Conservation (phyloP, 2,888 invertebrate genomes). For the Thyatira batis region DNA sequence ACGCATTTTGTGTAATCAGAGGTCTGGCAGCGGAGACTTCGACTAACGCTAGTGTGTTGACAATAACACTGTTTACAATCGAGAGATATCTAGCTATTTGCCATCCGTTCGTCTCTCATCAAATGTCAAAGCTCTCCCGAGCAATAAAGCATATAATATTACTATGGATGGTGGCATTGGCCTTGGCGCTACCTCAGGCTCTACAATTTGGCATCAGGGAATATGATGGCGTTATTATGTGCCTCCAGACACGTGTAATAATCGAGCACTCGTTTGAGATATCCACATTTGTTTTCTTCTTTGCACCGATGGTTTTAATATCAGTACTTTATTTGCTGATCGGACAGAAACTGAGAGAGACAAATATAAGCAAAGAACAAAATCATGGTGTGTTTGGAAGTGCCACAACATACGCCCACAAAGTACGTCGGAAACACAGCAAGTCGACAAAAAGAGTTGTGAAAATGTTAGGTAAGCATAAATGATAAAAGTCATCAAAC, state of each 20-base stretch:
- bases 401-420: slow-evolving; percentile 43
- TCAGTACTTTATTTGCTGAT: slow-evolving; percentile 87
- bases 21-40: slow-evolving; percentile 91
- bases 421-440: slow-evolving; percentile 64
- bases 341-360: slow-evolving; percentile 82
- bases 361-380: slow-evolving; percentile 56
- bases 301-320: slow-evolving; percentile 89
- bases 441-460: slow-evolving; percentile 86
- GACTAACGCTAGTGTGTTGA: slow-evolving; percentile 89
- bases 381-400: slow-evolving; percentile 44
- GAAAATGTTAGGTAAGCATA: slow-evolving; percentile 88
- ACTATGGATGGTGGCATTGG: slow-evolving; percentile 90
- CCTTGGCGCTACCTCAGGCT: slow-evolving; percentile 88
- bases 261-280: slow-evolving; percentile 86
- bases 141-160: slow-evolving; percentile 90
- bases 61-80: slow-evolving; percentile 92
- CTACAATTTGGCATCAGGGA: slow-evolving; percentile 68
- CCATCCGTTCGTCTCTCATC: slow-evolving; percentile 86
- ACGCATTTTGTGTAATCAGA: slow-evolving; percentile 89
- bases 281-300: slow-evolving; percentile 88
- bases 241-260: slow-evolving; percentile 74
- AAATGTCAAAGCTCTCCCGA: slow-evolving; percentile 93
- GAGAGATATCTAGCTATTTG: slow-evolving; percentile 87
- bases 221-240: slow-evolving; percentile 68
- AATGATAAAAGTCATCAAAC: no score